Conservation (phyloP, 2,888 invertebrate genomes). For the Caenorhabditis japonica region DNA sequence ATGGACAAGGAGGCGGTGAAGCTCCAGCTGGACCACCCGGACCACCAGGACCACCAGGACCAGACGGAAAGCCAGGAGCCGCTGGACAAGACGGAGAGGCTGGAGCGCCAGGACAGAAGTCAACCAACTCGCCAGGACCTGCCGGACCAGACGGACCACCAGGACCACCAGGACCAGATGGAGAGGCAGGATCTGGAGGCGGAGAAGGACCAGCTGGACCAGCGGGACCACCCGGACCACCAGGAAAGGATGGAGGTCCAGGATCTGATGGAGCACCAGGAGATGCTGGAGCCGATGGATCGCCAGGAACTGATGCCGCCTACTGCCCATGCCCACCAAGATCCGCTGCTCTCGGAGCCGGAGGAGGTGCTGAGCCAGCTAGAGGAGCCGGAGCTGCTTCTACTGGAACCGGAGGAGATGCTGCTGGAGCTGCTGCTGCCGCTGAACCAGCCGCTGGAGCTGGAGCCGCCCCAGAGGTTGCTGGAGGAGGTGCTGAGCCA, state of each 20-base stretch:
- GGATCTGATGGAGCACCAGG: constrained; percentile 41
- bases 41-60: constrained; percentile 52
- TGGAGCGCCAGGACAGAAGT: constrained; percentile 51
- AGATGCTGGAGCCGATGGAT: constrained; percentile 48
- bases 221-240: constrained; percentile 49
- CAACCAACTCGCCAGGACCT: constrained; percentile 46
- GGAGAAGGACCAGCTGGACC: constrained; percentile 50
- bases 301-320: constrained; percentile 57
- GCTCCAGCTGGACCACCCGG: constrained; percentile 50
- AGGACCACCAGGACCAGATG: constrained; percentile 50
- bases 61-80: constrained; percentile 56
- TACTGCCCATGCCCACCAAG: constrained; percentile 61
- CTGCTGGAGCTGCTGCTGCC: constrained; percentile 22
- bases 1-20: constrained; percentile 39
- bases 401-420: constrained; percentile 5
- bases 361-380: constrained; percentile 40
- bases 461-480: constrained; percentile 19
- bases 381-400: constrained; percentile 14
- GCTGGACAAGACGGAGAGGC: constrained; percentile 56
- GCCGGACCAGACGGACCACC: constrained; percentile 49
- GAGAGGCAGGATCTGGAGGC: constrained; percentile 46
- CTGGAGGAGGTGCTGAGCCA: constrained; percentile 23
- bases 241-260: constrained; percentile 46
- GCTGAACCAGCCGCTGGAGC: constrained; percentile 1
- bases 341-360: constrained; percentile 43